Base-by-base conservation (phyloP, 2,888 invertebrate species). In the Pomacea canaliculata region DNA sequence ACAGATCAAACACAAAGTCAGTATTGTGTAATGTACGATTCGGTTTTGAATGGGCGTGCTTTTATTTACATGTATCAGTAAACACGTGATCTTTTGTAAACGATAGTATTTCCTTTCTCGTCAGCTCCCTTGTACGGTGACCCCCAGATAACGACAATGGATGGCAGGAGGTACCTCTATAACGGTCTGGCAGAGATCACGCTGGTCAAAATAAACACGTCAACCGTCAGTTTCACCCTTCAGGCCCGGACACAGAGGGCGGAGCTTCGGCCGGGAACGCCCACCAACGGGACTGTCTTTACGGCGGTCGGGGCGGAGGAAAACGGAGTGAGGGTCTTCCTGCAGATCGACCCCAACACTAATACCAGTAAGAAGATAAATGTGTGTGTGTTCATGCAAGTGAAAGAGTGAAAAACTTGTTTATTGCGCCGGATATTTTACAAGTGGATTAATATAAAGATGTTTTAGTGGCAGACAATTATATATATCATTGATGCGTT, bases 131-230 rank as follows among this genome's bases (percentile, higher is more conserved):
- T 27, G 19, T 72, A 18, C 27, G 83, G 84, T 48, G 84, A 84
- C 60, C 84, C 84, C 4, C 83, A 84, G 70, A 79, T 84, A 13
- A 77, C 49, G 9, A 84, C 84, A 0, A 72, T 82, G 5, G 84
- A 84, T 56, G 79, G 76, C 1, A 68, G 70, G 7, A 67, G 63
- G 1, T 84, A 78, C 76, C 80, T 78, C 0, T 81, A 82, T 56
- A 84, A 84, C 71, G 84, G 82, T 1, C 71, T 16, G 48, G 84
- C 82, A 3, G 84, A 84, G 67, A 83, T 79, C 71, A 78, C 69
- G 13, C 70, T 84, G 76, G 16, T 81, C 67, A 56, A 65, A 9
- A 48, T 76, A 7, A 65, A 66, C 16, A 37, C 59, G 7, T 48
- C 60, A 7, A 37, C 12, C 13, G 27, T 66, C n/a, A 76, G 10